Conservation (phyloP, 1,140 invertebrate species). For the Platyscapa corneri region DNA sequence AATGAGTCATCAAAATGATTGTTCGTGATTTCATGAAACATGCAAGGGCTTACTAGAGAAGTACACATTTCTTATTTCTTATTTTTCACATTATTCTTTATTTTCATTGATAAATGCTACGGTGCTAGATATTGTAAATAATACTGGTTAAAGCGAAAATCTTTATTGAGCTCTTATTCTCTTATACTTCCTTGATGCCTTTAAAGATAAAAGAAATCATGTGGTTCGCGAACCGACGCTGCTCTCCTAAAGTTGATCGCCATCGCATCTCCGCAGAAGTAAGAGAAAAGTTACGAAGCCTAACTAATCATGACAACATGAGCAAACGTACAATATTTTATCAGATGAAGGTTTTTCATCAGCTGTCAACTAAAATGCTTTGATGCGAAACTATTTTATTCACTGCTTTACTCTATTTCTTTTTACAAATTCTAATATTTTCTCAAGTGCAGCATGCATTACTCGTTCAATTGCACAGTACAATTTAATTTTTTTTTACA, state of each 20-base stretch:
- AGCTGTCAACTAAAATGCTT: not conserved
- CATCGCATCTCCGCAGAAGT: slow-evolving; percentile 1
- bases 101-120: not conserved
- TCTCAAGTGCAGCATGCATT: slow-evolving; percentile 26
- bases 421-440: not conserved
- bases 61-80: slow-evolving; percentile 32
- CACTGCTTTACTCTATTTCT: not conserved
- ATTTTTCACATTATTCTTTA: slow-evolving; percentile 4
- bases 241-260: slow-evolving; percentile 10
- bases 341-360: not conserved
- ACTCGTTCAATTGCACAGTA: slow-evolving; percentile 12
- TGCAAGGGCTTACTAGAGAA: slow-evolving; percentile 61
- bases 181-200: slow-evolving; percentile 58
- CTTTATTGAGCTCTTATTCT: slow-evolving; percentile 61
- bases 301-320: not conserved
- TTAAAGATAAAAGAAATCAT: slow-evolving; percentile 19
- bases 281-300: not conserved
- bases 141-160: slow-evolving; percentile 24
- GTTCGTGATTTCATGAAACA: slow-evolving; percentile 65
- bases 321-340: not conserved
- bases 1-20: slow-evolving; percentile 64
- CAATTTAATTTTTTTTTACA: slow-evolving; percentile 8
- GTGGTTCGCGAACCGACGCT: not conserved
- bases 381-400: not conserved
- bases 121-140: not conserved